A percentile compares a stretch with the other conserved stretches of the same genome.
Evolutionary conservation across 2,113 vertebrate species (phyloP).

Genomic region (Cryptotis parvus): DNA sequence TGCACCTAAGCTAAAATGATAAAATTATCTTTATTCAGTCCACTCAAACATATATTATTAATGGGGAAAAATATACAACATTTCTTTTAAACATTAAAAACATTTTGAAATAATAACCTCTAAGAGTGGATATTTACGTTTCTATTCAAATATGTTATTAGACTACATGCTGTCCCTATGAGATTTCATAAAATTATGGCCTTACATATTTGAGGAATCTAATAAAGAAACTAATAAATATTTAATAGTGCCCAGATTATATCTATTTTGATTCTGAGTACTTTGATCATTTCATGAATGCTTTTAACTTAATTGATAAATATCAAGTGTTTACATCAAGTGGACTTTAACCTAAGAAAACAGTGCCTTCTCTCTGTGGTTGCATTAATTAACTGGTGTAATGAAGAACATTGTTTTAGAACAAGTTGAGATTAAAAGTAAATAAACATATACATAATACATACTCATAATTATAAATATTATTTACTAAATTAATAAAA

Average conservation of each 20-base stretch:
- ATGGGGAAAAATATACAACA: background rate
- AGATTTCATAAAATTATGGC: background rate
- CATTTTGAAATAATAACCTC: background rate
- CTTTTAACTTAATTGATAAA: background rate
- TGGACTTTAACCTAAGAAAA: background rate
- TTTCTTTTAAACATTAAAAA: background rate
- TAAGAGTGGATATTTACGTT: background rate
- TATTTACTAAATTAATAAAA: background rate
- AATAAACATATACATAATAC: background rate
- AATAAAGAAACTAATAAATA: conserved; percentile 17
- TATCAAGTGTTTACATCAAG: background rate
- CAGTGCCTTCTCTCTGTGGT: background rate
- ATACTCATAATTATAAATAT: background rate
- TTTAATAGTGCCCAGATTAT: background rate
- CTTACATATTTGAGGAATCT: background rate
- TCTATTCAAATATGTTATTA: conserved; percentile 1
- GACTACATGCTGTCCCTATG: background rate
- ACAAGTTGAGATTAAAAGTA: background rate
- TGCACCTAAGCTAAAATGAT: background rate
- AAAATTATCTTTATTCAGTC: conserved; percentile 9
- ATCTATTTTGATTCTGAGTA: background rate
- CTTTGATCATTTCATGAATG: background rate
- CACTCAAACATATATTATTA: conserved; percentile 3
- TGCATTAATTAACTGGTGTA: background rate
- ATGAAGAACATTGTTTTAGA: background rate